Percentiles rank a stretch among this genome's conserved stretches.
Evolutionary conservation across 2,113 vertebrate species (phyloP).

Genomic region (Trinectes maculatus): DNA sequence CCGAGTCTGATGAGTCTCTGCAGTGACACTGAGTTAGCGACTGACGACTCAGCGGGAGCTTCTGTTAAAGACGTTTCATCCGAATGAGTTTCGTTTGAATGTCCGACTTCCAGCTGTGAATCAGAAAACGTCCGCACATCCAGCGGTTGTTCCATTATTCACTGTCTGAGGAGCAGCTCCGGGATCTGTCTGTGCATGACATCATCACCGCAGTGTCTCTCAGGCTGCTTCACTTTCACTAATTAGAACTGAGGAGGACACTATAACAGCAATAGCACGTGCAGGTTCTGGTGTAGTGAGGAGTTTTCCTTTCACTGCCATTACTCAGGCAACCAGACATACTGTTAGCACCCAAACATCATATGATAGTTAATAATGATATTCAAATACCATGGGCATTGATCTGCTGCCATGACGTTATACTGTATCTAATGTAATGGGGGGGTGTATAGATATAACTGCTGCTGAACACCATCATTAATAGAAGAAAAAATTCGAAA

Average conservation of each 20-base stretch:
- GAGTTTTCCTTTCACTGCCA: conserved; percentile 10
- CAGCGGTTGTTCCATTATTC: conserved; percentile 64
- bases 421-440: too few relatives aligned
- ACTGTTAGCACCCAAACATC: neutral
- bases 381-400: neutral
- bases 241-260: conserved; percentile 48
- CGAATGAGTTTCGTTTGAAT: conserved; percentile 52
- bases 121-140: conserved; percentile 52
- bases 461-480: conserved; percentile 9
- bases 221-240: conserved; percentile 25
- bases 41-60: conserved; percentile 23
- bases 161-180: conserved; percentile 63
- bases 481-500: conserved; percentile 8
- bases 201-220: conserved; percentile 41
- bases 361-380: neutral
- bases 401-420: neutral
- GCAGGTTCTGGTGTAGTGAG: neutral
- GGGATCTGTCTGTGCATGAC: conserved; percentile 63
- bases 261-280: neutral
- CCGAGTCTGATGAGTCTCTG: conserved; percentile 15
- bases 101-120: conserved; percentile 59
- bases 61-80: conserved; percentile 38
- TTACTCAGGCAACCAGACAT: neutral
- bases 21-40: conserved; percentile 37
- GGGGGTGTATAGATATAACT: neutral